Conservation (phyloP, 1,140 invertebrate species). For the Fopius arisanus region DNA sequence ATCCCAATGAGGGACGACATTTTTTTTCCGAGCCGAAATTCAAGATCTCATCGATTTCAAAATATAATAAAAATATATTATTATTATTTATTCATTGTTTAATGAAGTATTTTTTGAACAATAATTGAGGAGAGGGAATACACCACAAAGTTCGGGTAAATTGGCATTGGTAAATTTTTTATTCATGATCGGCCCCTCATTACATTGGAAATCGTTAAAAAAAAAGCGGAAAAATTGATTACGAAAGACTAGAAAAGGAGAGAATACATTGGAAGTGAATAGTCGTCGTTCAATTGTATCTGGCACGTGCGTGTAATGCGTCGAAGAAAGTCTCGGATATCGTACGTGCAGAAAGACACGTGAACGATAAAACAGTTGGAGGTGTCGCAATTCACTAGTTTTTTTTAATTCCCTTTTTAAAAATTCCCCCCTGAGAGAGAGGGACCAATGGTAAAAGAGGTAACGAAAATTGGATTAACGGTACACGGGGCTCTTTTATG, state of each 20-base stretch:
- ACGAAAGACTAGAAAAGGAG: background rate
- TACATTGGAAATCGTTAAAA: too few relatives aligned
- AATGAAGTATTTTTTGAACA: too few relatives aligned
- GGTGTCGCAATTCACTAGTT: slow-evolving; percentile 4
- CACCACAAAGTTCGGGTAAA: too few relatives aligned
- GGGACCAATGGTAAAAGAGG: background rate
- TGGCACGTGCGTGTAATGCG: slow-evolving; percentile 18
- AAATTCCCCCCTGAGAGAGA: background rate
- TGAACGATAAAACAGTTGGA: slow-evolving; percentile 1
- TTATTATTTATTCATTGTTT: too few relatives aligned
- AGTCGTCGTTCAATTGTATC: background rate
- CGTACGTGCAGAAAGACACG: slow-evolving; percentile 24
- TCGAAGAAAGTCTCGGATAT: slow-evolving; percentile 18
- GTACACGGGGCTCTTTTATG: too few relatives aligned
- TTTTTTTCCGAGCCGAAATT: too few relatives aligned
- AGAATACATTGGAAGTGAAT: background rate
- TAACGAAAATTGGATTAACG: background rate
- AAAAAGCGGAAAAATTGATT: background rate
- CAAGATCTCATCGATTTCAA: too few relatives aligned
- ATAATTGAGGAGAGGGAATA: too few relatives aligned
- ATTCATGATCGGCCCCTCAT: too few relatives aligned
- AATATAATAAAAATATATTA: too few relatives aligned
- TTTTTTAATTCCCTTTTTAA: background rate
- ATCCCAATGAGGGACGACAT: too few relatives aligned
- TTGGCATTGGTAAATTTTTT: too few relatives aligned